Percentiles rank a stretch among this genome's conserved stretches.
Conservation (phyloP, 2,797 vertebrate species). For the Micromesistius poutassou region DNA sequence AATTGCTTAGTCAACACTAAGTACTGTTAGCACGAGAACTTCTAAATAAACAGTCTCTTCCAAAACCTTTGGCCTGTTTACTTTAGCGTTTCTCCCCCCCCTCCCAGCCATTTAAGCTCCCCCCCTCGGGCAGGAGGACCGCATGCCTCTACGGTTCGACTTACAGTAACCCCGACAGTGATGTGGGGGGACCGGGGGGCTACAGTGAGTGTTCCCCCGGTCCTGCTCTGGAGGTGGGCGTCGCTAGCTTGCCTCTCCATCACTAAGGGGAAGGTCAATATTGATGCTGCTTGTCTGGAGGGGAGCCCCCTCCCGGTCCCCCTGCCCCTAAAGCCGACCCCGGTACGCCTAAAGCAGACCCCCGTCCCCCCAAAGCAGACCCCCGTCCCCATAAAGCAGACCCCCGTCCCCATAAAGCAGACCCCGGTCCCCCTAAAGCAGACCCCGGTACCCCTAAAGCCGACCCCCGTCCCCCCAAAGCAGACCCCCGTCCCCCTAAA, state of each 20-base stretch:
- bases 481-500: no score
- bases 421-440: no score
- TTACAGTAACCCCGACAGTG: conserved; percentile 65
- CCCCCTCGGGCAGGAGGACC: conserved; percentile 39
- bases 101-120: conserved; percentile 36
- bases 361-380: conserved; percentile 34
- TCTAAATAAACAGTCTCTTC: conserved; percentile 60
- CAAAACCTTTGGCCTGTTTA: conserved; percentile 48
- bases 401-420: no score
- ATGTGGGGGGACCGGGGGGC: conserved; percentile 52
- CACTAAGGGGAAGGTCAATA: conserved; percentile 77
- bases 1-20: conserved; percentile 50
- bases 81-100: conserved; percentile 45
- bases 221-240: conserved; percentile 47
- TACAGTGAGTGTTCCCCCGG: conserved; percentile 69
- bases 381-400: conserved; percentile 60
- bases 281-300: conserved; percentile 67
- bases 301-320: conserved; percentile 56
- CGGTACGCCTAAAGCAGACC: conserved; percentile 8
- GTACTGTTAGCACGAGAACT: conserved; percentile 55
- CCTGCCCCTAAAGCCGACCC: conserved; percentile 24
- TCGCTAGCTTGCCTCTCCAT: conserved; percentile 66
- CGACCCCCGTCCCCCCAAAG: no score
- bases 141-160: conserved; percentile 57
- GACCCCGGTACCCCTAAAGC: no score